phyloP scores from a whole-genome alignment of 2,888 invertebrate genomes.

The Rhamphomyia laevipes region DNA sequence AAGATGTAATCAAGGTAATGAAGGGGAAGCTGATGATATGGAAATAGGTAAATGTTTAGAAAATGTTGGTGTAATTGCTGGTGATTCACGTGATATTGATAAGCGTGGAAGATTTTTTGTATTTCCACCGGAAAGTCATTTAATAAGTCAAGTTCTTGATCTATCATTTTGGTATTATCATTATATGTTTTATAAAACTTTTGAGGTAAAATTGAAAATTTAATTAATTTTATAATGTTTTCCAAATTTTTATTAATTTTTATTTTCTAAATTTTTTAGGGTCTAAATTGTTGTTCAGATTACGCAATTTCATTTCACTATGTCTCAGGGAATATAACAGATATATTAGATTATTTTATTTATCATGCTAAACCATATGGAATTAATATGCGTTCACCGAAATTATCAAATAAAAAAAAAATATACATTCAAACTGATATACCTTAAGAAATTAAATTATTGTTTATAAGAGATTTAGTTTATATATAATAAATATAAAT shows the following conservation, averaged over 20 bases:
- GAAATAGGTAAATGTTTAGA: constrained; percentile 57
- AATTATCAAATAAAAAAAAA: too few relatives aligned
- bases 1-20: constrained; percentile 39
- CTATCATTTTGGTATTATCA: constrained; percentile 85
- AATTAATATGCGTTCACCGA: too few relatives aligned
- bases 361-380: too few relatives aligned
- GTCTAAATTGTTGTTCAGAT: constrained; percentile 79
- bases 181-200: constrained; percentile 79
- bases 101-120: constrained; percentile 89
- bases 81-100: constrained; percentile 73
- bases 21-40: constrained; percentile 28
- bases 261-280: constrained; percentile 39
- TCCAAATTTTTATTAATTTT: constrained; percentile 26
- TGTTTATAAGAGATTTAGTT: too few relatives aligned
- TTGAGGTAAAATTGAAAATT: constrained; percentile 44
- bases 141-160: constrained; percentile 73
- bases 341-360: too few relatives aligned
- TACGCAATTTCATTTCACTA: constrained; percentile 92
- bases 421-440: too few relatives aligned
- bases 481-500: too few relatives aligned
- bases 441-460: too few relatives aligned
- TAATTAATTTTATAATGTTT: constrained; percentile 56
- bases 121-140: constrained; percentile 77
- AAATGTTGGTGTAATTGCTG: constrained; percentile 69
- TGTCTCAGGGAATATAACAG: constrained; percentile 39